Percentiles rank a stretch among this genome's conserved stretches.
Evolutionary conservation across 2,113 vertebrate species (phyloP).

Genomic region (Xenus cinereus): DNA sequence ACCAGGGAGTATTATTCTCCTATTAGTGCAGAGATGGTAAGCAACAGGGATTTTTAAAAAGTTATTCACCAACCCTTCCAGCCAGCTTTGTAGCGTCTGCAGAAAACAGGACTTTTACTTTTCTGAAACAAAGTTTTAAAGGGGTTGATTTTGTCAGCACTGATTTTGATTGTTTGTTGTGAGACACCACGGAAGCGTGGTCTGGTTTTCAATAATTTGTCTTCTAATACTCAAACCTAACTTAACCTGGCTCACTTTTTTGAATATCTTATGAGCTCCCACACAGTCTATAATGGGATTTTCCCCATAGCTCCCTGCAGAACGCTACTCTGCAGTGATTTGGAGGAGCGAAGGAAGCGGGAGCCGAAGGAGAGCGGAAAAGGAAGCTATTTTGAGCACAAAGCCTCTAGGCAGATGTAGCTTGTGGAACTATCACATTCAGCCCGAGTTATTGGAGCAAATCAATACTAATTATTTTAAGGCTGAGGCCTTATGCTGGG

Average conservation of each 20-base stretch:
- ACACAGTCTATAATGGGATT: slow-evolving; percentile 40
- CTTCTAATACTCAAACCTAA: slow-evolving; percentile 18
- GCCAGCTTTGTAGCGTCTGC: not conserved
- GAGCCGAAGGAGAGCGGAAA: slow-evolving; percentile 21
- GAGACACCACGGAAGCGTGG: fast-evolving
- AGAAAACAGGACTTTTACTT: not conserved
- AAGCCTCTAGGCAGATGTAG: slow-evolving; percentile 51
- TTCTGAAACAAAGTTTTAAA: not conserved
- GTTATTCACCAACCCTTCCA: not conserved
- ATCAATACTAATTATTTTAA: slow-evolving; percentile 74
- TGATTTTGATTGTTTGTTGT: not conserved
- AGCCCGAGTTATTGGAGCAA: slow-evolving; percentile 54
- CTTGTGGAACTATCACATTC: slow-evolving; percentile 59
- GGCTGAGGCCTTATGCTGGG: slow-evolving; percentile 22
- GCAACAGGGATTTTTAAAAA: not conserved
- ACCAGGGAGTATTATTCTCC: not conserved
- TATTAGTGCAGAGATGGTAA: not conserved
- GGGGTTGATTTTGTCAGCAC: not conserved
- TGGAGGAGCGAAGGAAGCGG: not conserved
- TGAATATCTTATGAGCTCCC: not conserved
- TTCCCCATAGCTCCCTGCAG: slow-evolving; percentile 38
- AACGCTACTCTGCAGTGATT: not conserved
- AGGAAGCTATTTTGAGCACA: slow-evolving; percentile 59
- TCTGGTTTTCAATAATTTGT: not conserved
- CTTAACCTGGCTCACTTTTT: slow-evolving; percentile 30